phyloP scores from a whole-genome alignment of 2,113 vertebrate species.

The Camelus bactrianus region DNA sequence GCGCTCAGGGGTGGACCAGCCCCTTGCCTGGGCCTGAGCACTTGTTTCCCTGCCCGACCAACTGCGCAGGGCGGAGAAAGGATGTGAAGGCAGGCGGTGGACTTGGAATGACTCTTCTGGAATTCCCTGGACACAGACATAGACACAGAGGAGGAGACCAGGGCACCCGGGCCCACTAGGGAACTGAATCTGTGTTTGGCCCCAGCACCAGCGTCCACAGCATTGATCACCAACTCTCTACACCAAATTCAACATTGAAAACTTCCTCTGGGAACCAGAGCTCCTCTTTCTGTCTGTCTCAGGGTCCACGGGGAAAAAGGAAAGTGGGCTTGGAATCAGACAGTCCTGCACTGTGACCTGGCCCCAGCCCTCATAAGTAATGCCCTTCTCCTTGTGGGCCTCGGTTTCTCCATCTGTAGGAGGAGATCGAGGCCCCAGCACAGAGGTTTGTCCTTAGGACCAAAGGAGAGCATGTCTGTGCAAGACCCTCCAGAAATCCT shows the following conservation, averaged over 20 bases:
- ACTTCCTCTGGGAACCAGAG: not conserved
- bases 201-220: fast-evolving
- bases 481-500: not conserved
- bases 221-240: not conserved
- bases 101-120: not conserved
- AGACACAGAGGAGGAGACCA: not conserved
- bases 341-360: not conserved
- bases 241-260: not conserved
- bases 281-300: not conserved
- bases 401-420: no score
- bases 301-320: not conserved
- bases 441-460: not conserved
- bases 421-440: not conserved
- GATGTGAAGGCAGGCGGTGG: not conserved
- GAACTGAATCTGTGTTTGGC: not conserved
- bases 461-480: not conserved
- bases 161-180: not conserved
- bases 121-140: not conserved
- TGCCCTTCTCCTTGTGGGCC: fast-evolving
- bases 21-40: not conserved
- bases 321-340: not conserved
- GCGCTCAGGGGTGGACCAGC: not conserved
- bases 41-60: not conserved
- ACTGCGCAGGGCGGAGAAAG: not conserved
- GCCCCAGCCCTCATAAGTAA: not conserved